A percentile compares a stretch with the other conserved stretches of the same genome.
Conservation (phyloP, 2,797 vertebrate species). For the Pempheris klunzingeri region DNA sequence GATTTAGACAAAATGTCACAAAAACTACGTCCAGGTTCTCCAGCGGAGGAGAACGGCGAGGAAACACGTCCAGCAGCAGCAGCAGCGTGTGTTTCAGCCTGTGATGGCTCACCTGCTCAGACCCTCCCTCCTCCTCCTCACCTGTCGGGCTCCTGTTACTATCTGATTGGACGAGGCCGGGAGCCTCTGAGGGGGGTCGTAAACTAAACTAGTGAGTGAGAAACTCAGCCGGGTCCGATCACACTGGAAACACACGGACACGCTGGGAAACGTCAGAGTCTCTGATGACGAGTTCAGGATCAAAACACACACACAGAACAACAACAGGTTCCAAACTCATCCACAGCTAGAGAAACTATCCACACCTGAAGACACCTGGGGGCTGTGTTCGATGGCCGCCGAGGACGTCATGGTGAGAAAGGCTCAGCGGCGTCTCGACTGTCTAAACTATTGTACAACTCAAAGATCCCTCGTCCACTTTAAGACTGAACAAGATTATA, state of each 20-base stretch:
- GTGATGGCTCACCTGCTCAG: background rate
- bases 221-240: background rate
- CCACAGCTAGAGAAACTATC: too few species aligned
- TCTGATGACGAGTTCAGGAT: too few species aligned
- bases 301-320: too few species aligned
- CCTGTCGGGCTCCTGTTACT: conserved; percentile 30
- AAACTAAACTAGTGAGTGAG: background rate
- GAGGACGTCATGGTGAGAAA: too few species aligned
- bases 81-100: background rate
- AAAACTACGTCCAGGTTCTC: background rate
- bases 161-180: conserved; percentile 24
- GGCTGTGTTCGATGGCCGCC: too few species aligned
- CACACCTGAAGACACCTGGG: too few species aligned
- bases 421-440: too few species aligned
- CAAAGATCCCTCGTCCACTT: too few species aligned
- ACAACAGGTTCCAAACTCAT: too few species aligned
- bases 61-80: background rate
- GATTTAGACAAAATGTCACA: background rate
- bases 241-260: background rate
- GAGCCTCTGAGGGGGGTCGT: conserved; percentile 8
- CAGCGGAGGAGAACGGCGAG: background rate
- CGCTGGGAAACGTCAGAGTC: too few species aligned
- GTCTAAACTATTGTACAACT: too few species aligned
- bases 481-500: too few species aligned
- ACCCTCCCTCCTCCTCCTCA: background rate